Conservation (phyloP, 2,797 vertebrate species). For the Xyrichtys novacula region DNA sequence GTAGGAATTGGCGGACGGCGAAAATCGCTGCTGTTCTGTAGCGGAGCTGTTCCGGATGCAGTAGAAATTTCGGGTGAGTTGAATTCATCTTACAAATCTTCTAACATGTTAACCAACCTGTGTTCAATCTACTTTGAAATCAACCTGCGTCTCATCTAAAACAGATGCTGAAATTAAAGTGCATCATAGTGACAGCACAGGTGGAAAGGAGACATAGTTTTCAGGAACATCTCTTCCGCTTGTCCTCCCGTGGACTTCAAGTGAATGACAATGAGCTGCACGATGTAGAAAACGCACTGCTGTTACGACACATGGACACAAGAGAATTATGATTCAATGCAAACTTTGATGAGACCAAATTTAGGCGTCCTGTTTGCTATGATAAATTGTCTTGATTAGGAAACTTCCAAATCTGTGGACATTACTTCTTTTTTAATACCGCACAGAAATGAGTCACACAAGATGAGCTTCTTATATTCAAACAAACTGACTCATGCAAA, state of each 20-base stretch:
- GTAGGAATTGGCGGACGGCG: no score
- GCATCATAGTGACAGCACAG: slow-evolving; percentile 14
- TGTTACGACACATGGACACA: slow-evolving; percentile 40
- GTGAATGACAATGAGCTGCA: slow-evolving; percentile 41
- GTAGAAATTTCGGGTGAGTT: no score
- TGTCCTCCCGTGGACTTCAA: slow-evolving; percentile 29
- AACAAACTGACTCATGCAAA: background rate
- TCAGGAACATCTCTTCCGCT: slow-evolving; percentile 28
- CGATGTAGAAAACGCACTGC: slow-evolving; percentile 23
- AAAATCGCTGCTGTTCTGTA: no score
- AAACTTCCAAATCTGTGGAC: slow-evolving; percentile 32
- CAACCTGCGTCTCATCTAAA: slow-evolving; percentile 36
- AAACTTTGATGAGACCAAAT: slow-evolving; percentile 54
- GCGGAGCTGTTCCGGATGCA: no score
- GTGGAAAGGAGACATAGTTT: slow-evolving; percentile 35
- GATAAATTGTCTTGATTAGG: slow-evolving; percentile 36
- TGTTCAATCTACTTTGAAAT: slow-evolving; percentile 52
- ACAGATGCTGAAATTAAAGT: slow-evolving; percentile 40
- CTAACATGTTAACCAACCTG: slow-evolving; percentile 9
- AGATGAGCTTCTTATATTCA: slow-evolving; percentile 15
- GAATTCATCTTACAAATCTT: slow-evolving; percentile 11
- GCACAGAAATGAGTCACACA: slow-evolving; percentile 14
- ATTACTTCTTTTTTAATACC: slow-evolving; percentile 13
- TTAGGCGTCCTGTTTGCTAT: slow-evolving; percentile 42
- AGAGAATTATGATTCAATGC: slow-evolving; percentile 43